Base-by-base conservation (phyloP, 2,888 invertebrate genomes). In the Polymixis lichenea region DNA sequence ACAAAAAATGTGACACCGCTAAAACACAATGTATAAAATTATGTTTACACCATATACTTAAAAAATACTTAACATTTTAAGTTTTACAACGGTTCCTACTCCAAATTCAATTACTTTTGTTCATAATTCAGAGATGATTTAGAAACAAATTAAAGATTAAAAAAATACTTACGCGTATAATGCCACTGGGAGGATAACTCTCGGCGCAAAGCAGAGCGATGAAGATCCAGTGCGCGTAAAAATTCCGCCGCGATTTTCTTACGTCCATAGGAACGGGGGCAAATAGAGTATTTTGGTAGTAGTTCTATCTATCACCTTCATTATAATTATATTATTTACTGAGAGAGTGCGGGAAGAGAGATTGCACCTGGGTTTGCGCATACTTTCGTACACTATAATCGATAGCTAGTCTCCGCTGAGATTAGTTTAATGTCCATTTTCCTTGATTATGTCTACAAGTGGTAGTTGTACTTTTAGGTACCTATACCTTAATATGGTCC, bases 131-230 rank as follows among this genome's bases (percentile, higher is more conserved):
- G 5, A 0, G 0, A 66, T 9, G 78, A 87, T 87, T 82, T 11
- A 7, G 13, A 78, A 80, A 89, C 89, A 90, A 88, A 84, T 86
- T 76, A 56, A 85, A 92, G 93, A 95, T 92, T 91, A 68, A 83
- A 87, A 92, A 90, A 85, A 75, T 86, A 97, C 98, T 98, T 96
- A 98, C 98, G 98, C 97, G 96, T 97, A 95, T 97, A 97, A 98
- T 97, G 98, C 98, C 98, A 98, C 98, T 97, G 97, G 98, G 98
- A 98, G 97, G 92, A n/a, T n/a, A n/a, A 46, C 11, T 46, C 11
- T 46, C 43, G 11, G 43, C 11, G 1, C 43, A 11, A 46, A 46
- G 43, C 11, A 46, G 43, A 11, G 43, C 11, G 9, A 46, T 46
- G 43, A 38, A 38, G 38, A 38, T 38, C 38, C 38, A 38, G 6